Evolutionary conservation across 2,888 invertebrate species (phyloP).

Genomic region (Chaitophorus viminalis): DNA sequence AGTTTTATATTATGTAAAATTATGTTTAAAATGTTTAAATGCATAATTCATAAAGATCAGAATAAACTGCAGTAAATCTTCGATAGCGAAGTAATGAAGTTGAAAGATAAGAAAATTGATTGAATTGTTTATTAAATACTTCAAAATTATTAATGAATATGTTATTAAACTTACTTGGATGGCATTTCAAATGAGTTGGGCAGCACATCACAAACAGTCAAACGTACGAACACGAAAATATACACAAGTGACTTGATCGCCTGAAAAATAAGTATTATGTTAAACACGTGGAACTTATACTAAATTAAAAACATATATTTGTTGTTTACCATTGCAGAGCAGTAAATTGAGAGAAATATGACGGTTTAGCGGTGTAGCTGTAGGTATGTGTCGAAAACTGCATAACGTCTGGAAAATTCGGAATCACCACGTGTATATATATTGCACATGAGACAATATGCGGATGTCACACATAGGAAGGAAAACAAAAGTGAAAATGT

Average conservation of each 20-base stretch:
- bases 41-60: too few species aligned
- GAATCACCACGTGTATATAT: constrained; percentile 1
- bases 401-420: constrained; percentile 23
- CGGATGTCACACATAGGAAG: constrained; percentile 42
- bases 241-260: constrained; percentile 25
- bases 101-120: not conserved
- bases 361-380: not conserved
- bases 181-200: constrained; percentile 55
- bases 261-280: constrained; percentile 16
- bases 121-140: not conserved
- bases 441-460: constrained; percentile 26
- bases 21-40: too few species aligned
- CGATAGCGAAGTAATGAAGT: too few species aligned
- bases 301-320: not conserved
- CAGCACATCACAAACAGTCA: constrained; percentile 18
- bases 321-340: not conserved
- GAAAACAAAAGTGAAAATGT: constrained; percentile 48
- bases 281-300: not conserved
- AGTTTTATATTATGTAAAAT: too few species aligned
- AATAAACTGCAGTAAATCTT: too few species aligned
- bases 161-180: constrained; percentile 36
- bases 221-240: not conserved
- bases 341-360: not conserved
- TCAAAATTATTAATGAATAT: not conserved
- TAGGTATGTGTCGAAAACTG: not conserved